Evolutionary conservation across 2,888 invertebrate species (phyloP), one percentile per base, ranked within the genome.

Genomic region (Dryobotodes eremita): DNA sequence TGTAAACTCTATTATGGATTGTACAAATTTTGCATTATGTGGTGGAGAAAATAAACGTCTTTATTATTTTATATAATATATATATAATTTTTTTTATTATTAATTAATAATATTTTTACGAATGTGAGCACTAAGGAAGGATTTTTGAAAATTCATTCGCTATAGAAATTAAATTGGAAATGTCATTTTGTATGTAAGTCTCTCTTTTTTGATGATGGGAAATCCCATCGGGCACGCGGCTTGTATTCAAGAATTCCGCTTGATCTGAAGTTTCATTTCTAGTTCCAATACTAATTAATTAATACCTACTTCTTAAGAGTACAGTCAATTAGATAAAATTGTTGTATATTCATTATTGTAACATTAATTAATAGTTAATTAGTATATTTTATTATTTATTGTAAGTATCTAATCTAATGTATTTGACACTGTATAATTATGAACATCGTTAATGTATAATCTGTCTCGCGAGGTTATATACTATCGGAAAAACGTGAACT

Each of bases 321-420:
- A n/a, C 13, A 31, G 64, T 36, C 13, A 72, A 65, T 65, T 36
- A 64, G 4, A 68, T 55, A 26, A 55, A 23, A 46, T 17, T 57
- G 69, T 42, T 69, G 15, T 65, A 17, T 1, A 11, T 48, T 48
- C n/a, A 61, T 26, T 10, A 72, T 42, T 42, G 42, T 36, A n/a
- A 15, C 17, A 42, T 57, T 13, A 17, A 76, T 20, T 31, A 61
- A 46, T 50, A 31, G 13, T 65, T 53, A 61, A 31, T 75, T 66
- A 36, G 17, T 17, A n/a, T 65, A 66, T 17, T 75, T 59, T 31
- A 66, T 50, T 75, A 65, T 26, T 75, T 48, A 57, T 26, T 23
- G 15, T 48, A n/a, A 42, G 0, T 46, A n/a, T 17, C 26, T 15
- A 23, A 53, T 2, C n/a, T 42, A 26, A 46, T 48, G 6, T 65